These are phyloP conservation scores for Chaetodon trifascialis DNA, from an alignment of 2,113 vertebrate species.

Conservation along the genomic window DNA sequence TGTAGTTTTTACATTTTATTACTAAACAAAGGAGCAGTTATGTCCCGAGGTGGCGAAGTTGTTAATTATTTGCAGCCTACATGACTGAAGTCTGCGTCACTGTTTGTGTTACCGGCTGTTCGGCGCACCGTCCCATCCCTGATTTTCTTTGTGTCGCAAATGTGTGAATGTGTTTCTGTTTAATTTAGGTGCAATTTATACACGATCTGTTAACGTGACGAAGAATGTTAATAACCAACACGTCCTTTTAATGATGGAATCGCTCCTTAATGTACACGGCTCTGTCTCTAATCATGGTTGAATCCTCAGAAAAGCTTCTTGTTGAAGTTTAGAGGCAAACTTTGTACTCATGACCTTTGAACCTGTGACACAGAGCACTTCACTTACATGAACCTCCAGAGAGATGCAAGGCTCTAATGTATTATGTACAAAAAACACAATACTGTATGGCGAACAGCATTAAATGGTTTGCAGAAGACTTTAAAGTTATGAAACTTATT, in stretches of 20 bases:
- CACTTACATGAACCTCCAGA: slow-evolving; percentile 16
- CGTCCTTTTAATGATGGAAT: neutral
- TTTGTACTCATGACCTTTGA: slow-evolving; percentile 25
- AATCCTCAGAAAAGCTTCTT: neutral
- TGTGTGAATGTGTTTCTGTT: neutral
- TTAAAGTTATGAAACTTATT: neutral
- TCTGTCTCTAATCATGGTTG: neutral
- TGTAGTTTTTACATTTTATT: slow-evolving; percentile 1
- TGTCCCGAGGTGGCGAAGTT: slow-evolving; percentile 10
- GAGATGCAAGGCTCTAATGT: slow-evolving; percentile 8
- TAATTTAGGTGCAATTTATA: neutral
- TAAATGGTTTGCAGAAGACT: neutral
- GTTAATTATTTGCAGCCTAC: slow-evolving; percentile 39
- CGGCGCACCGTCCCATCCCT: neutral
- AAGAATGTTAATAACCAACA: slow-evolving; percentile 1
- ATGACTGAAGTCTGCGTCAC: slow-evolving; percentile 18
- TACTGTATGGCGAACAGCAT: slow-evolving; percentile 16
- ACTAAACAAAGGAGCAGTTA: neutral
- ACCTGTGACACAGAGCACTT: slow-evolving; percentile 31
- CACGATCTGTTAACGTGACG: neutral
- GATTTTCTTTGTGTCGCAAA: slow-evolving; percentile 5
- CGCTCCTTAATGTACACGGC: neutral
- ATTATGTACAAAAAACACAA: slow-evolving; percentile 24
- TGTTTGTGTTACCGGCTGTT: slow-evolving; percentile 29
- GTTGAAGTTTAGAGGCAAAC: neutral